phyloP scores from a whole-genome alignment of 2,797 vertebrate genomes.

The Sciaenops ocellatus region DNA sequence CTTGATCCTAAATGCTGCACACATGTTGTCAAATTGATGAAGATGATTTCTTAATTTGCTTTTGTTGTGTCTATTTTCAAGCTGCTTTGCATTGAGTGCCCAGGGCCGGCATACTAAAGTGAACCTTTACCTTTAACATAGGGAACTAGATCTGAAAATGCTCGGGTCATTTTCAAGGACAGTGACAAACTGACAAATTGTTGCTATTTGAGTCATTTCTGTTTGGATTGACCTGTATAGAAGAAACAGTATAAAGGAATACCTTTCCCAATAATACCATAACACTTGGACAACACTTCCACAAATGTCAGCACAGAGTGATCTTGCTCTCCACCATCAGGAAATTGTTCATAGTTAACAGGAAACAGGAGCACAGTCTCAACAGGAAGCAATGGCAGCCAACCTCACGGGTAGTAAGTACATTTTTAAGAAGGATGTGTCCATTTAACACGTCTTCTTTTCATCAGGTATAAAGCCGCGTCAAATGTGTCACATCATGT shows the following conservation, averaged over 20 bases:
- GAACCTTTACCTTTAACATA: not conserved
- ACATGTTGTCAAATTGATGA: not conserved
- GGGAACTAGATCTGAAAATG: not conserved
- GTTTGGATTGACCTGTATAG: not conserved
- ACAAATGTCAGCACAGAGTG: conserved; percentile 7
- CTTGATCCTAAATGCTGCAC: not conserved
- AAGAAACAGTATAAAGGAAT: not conserved
- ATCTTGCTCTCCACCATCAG: conserved; percentile 27
- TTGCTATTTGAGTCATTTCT: not conserved
- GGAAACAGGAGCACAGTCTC: conserved; percentile 64
- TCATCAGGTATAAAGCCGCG: conserved; percentile 2
- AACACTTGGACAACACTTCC: not conserved
- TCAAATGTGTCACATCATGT: conserved; percentile 4
- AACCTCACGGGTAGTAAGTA: conserved; percentile 8
- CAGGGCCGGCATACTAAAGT: not conserved
- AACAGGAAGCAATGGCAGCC: conserved; percentile 65
- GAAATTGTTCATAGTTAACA: conserved; percentile 63
- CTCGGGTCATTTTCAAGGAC: not conserved
- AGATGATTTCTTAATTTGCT: not conserved
- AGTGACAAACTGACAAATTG: not conserved
- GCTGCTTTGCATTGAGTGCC: not conserved
- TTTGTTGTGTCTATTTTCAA: not conserved
- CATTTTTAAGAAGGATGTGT: not conserved
- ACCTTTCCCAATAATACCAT: not conserved
- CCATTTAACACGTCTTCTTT: not conserved